Conservation (phyloP, 2,113 vertebrate species). For the Oreochromis tanganicae region DNA sequence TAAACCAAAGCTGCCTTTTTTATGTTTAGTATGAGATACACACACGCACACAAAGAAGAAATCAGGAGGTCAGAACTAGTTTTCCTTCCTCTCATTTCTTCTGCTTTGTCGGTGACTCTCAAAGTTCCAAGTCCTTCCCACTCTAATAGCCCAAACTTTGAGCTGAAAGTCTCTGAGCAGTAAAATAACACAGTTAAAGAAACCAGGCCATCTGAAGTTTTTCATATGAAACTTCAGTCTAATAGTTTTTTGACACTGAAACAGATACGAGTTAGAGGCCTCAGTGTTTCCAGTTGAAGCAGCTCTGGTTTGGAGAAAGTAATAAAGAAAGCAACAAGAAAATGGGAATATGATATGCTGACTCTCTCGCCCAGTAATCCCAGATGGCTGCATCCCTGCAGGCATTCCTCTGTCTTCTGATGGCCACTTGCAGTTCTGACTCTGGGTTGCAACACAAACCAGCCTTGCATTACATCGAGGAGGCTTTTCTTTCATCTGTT, state of each 20-base stretch:
- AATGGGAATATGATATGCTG: conserved; percentile 18
- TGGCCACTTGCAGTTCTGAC: conserved; percentile 14
- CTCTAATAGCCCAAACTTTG: background rate
- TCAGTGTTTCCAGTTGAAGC: background rate
- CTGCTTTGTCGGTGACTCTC: background rate
- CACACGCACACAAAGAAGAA: background rate
- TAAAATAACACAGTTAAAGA: background rate
- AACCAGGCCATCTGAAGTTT: background rate
- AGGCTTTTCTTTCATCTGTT: conserved; percentile 10
- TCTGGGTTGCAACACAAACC: conserved; percentile 30
- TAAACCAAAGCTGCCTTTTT: background rate
- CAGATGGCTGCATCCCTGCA: conserved; percentile 9
- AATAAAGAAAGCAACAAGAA: conserved; percentile 1
- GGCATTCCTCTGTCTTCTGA: conserved; percentile 11
- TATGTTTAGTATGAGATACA: background rate
- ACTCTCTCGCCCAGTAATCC: conserved; percentile 17
- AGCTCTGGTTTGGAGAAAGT: conserved; percentile 4
- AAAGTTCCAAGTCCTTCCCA: background rate
- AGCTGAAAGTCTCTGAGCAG: background rate
- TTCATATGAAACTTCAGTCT: background rate
- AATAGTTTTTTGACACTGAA: background rate
- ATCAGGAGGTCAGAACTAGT: background rate
- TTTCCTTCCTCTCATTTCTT: background rate
- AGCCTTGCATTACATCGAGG: background rate
- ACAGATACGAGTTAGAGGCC: background rate